Conservation (phyloP, 2,113 vertebrate species). For the Prolemur simus region DNA sequence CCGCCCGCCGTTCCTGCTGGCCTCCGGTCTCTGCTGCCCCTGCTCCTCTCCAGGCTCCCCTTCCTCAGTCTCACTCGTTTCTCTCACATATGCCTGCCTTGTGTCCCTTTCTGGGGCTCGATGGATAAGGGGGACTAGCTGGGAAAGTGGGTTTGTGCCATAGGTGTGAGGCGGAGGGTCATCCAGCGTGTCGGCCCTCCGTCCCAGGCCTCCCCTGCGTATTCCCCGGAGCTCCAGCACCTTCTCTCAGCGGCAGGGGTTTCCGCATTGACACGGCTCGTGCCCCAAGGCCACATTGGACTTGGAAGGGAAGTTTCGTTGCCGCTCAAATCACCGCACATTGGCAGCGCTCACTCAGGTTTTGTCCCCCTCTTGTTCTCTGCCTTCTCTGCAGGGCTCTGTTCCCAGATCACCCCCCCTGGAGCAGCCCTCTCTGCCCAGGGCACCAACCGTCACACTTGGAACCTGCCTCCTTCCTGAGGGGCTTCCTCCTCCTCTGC, state of each 20-base stretch:
- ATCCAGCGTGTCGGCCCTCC: accelerated
- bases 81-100: neutral
- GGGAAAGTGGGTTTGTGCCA: neutral
- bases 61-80: neutral
- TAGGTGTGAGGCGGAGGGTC: no score
- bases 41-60: neutral
- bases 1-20: neutral
- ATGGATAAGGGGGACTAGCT: neutral
- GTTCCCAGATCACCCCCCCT: neutral
- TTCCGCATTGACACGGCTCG: neutral
- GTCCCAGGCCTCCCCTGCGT: neutral
- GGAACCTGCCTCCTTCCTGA: neutral
- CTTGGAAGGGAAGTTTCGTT: neutral
- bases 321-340: accelerated
- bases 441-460: neutral
- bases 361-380: accelerated
- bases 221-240: neutral
- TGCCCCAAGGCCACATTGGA: neutral
- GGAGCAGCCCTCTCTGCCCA: neutral
- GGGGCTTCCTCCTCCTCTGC: neutral
- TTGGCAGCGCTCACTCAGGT: neutral
- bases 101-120: neutral
- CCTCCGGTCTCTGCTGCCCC: neutral
- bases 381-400: neutral
- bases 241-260: neutral